phyloP scores from a whole-genome alignment of 2,113 vertebrate genomes.

The Callionymus lyra region DNA sequence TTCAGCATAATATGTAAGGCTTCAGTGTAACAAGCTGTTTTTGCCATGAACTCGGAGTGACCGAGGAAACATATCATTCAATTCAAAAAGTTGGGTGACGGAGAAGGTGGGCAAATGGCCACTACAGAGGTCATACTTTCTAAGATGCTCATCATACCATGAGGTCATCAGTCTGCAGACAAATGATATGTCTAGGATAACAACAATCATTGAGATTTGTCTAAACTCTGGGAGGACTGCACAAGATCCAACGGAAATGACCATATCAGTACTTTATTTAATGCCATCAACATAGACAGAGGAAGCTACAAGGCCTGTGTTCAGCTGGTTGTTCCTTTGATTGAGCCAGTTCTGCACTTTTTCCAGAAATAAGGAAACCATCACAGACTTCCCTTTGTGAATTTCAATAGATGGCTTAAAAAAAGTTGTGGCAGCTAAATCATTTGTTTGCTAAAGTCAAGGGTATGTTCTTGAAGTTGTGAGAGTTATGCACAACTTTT shows the following conservation, averaged over 20 bases:
- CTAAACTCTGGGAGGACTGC: conserved; percentile 13
- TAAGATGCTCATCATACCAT: conserved; percentile 14
- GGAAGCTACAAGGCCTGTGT: conserved; percentile 5
- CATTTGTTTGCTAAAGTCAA: background rate
- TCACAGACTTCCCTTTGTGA: background rate
- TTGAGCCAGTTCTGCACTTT: background rate
- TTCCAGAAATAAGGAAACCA: conserved; percentile 7
- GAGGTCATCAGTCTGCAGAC: conserved; percentile 5
- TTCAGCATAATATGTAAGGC: background rate
- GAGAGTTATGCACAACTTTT: too few relatives aligned
- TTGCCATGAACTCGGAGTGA: too few relatives aligned
- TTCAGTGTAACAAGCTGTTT: too few relatives aligned
- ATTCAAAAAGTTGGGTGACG: conserved; percentile 8
- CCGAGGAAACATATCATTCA: conserved; percentile 9
- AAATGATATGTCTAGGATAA: conserved; percentile 5
- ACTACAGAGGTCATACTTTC: conserved; percentile 13
- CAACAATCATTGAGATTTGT: conserved; percentile 10
- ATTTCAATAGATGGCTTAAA: conserved; percentile 5
- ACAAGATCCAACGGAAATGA: conserved; percentile 14
- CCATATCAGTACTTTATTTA: conserved; percentile 9
- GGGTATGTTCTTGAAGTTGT: conserved; percentile 3
- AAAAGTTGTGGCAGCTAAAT: background rate
- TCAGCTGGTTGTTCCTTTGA: too few relatives aligned
- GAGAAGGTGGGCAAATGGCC: conserved; percentile 3
- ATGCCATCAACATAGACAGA: conserved; percentile 12